phyloP scores from a whole-genome alignment of 2,888 invertebrate species.

The Cataglyphis livida region DNA sequence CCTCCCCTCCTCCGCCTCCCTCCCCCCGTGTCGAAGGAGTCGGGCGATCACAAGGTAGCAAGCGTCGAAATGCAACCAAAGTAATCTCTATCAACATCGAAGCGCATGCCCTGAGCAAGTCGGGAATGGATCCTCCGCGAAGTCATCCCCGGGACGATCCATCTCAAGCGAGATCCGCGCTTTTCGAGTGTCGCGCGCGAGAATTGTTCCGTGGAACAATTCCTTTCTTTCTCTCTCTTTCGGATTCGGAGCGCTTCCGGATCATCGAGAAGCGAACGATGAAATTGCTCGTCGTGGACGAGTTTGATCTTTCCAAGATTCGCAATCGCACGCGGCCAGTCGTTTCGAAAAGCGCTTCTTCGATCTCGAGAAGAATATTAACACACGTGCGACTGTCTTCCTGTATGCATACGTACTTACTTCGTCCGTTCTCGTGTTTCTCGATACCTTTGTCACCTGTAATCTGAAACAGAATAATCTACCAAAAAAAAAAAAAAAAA shows the following conservation, averaged over 20 bases:
- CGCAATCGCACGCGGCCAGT: background rate
- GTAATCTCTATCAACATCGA: constrained; percentile 76
- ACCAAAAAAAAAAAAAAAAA: background rate
- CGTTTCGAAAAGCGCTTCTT: constrained; percentile 59
- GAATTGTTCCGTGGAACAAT: background rate
- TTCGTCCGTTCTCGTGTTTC: constrained; percentile 7
- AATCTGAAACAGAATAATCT: constrained; percentile 36
- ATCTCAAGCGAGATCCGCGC: constrained; percentile 42
- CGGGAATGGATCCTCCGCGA: constrained; percentile 32
- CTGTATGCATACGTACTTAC: constrained; percentile 67
- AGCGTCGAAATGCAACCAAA: constrained; percentile 40
- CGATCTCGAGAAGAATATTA: constrained; percentile 56
- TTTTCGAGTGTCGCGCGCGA: constrained; percentile 56
- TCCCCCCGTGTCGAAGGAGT: background rate
- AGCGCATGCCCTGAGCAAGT: constrained; percentile 78
- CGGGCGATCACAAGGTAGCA: constrained; percentile 25
- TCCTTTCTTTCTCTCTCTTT: background rate
- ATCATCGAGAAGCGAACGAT: background rate
- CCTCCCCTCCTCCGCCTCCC: background rate
- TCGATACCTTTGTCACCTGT: background rate
- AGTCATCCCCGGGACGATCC: constrained; percentile 35
- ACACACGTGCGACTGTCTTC: constrained; percentile 61
- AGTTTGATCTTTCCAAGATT: background rate
- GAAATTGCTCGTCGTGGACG: background rate
- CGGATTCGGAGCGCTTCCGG: background rate